A percentile compares a stretch with the other conserved stretches of the same genome.
phyloP scores from a whole-genome alignment of 2,113 vertebrate genomes.

The Urocitellus parryii region DNA sequence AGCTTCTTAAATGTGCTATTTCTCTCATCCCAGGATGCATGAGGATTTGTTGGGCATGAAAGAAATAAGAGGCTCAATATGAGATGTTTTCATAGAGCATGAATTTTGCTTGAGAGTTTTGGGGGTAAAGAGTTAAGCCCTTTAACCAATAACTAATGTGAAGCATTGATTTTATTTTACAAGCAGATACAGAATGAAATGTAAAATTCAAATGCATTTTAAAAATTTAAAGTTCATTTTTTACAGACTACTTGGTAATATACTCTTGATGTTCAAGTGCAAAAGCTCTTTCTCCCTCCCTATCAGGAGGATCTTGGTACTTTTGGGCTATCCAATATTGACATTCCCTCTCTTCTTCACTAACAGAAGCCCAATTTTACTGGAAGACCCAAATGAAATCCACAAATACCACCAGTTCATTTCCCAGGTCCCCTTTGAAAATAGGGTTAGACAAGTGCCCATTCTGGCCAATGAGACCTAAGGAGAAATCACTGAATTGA shows the following conservation, averaged over 20 bases:
- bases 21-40: too few relatives aligned
- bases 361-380: not conserved
- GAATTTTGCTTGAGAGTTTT: not conserved
- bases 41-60: too few relatives aligned
- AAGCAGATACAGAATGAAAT: not conserved
- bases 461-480: not conserved
- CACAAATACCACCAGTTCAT: not conserved
- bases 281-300: not conserved
- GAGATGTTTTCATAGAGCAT: not conserved
- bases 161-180: not conserved
- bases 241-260: not conserved
- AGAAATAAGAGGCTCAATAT: not conserved
- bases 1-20: not conserved
- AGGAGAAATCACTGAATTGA: not conserved
- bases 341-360: not conserved
- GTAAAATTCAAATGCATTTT: not conserved
- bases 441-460: not conserved
- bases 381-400: not conserved
- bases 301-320: not conserved
- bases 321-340: not conserved
- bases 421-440: not conserved
- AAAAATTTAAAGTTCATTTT: not conserved
- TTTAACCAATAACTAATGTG: not conserved
- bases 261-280: not conserved
- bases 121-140: not conserved